phyloP scores from a whole-genome alignment of 2,797 vertebrate species.

The Eptatretus atami region DNA sequence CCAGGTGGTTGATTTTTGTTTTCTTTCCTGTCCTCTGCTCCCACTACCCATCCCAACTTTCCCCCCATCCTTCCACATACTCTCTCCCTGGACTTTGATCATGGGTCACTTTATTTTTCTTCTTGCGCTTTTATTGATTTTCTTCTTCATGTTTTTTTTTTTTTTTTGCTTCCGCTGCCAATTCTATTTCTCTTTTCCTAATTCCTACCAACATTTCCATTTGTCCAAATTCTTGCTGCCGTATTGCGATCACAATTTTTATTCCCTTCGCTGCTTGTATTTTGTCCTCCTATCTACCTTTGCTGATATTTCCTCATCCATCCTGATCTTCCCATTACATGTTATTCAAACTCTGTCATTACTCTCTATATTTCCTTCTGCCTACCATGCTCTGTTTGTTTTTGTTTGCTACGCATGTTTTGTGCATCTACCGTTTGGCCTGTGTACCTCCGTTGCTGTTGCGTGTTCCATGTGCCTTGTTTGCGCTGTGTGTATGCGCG shows the following conservation, averaged over 20 bases:
- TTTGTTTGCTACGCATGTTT: background rate
- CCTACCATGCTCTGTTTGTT: background rate
- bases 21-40: too few species aligned
- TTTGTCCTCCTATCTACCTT: too few species aligned
- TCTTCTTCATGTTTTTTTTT: slow-evolving; percentile 12
- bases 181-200: slow-evolving; percentile 18
- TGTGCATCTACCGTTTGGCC: background rate
- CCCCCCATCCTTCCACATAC: too few species aligned
- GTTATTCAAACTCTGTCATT: background rate
- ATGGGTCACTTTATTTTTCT: slow-evolving; percentile 1
- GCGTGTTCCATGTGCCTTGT: too few species aligned
- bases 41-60: too few species aligned
- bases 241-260: too few species aligned
- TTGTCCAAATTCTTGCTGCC: slow-evolving; percentile 10
- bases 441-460: background rate
- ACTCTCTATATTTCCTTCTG: background rate
- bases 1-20: too few species aligned
- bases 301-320: too few species aligned
- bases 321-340: too few species aligned
- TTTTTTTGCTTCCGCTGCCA: slow-evolving; percentile 16
- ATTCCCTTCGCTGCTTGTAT: too few species aligned
- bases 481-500: background rate
- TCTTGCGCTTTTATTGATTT: slow-evolving; percentile 17
- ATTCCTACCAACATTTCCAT: slow-evolving; percentile 13
- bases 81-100: too few species aligned